Percentiles rank a stretch among this genome's conserved stretches.
Conservation (phyloP, 2,797 vertebrate genomes). For the Sciurus vulgaris region DNA sequence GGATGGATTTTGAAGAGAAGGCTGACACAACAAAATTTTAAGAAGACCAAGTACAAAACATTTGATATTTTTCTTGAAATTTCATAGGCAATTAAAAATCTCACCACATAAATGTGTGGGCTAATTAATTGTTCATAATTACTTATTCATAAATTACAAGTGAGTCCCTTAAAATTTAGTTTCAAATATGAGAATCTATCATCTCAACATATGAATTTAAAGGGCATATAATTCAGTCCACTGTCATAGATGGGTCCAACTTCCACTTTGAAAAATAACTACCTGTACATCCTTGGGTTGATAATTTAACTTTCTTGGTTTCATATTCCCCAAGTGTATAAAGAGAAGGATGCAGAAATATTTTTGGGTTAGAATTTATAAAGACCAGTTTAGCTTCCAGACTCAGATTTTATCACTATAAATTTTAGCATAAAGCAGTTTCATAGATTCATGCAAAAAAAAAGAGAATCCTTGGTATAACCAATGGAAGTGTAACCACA, state of each 20-base stretch:
- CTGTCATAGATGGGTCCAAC: neutral
- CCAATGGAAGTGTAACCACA: neutral
- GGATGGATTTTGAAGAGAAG: neutral
- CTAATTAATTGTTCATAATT: neutral
- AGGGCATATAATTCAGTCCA: neutral
- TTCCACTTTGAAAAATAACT: slow-evolving; percentile 22
- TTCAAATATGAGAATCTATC: neutral
- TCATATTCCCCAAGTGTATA: neutral
- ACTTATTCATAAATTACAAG: neutral
- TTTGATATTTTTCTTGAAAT: neutral
- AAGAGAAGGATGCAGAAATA: neutral
- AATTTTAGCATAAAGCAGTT: neutral
- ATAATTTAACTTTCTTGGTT: neutral
- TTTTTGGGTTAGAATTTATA: neutral
- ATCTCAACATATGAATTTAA: neutral
- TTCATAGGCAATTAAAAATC: neutral
- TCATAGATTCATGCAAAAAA: neutral
- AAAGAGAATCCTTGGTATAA: neutral
- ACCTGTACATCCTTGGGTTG: neutral
- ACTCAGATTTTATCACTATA: neutral
- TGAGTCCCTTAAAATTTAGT: neutral
- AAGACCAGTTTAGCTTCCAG: neutral
- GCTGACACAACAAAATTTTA: neutral
- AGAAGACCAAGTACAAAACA: neutral
- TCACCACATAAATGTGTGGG: slow-evolving; percentile 20